phyloP scores from a whole-genome alignment of 2,113 vertebrate species.

The Thomomys bottae region DNA sequence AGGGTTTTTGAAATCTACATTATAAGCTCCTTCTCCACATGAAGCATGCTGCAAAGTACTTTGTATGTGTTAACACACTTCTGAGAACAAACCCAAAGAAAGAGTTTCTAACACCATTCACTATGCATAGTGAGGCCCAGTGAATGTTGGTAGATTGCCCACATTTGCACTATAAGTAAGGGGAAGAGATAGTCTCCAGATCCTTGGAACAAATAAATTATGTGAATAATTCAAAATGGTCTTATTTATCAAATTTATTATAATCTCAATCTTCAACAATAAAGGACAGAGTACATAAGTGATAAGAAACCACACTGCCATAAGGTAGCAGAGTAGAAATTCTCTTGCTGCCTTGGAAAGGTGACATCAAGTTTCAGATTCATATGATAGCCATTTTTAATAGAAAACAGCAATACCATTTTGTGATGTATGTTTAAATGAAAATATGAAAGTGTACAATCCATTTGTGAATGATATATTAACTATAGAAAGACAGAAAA shows the following conservation, averaged over 20 bases:
- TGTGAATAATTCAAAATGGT: background rate
- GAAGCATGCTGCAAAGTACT: background rate
- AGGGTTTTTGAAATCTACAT: background rate
- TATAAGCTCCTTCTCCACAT: background rate
- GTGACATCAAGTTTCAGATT: background rate
- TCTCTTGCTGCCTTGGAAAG: background rate
- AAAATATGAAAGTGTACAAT: background rate
- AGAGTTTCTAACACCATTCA: background rate
- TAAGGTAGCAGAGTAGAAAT: background rate
- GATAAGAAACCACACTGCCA: background rate
- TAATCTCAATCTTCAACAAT: background rate
- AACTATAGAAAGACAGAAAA: background rate
- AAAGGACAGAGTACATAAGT: background rate
- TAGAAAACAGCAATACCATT: background rate
- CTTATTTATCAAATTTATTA: background rate
- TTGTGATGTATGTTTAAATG: background rate
- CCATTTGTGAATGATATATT: background rate
- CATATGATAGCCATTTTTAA: background rate
- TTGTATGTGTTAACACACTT: background rate
- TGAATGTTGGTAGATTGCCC: background rate
- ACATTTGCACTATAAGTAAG: background rate
- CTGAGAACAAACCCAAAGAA: background rate
- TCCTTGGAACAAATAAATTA: background rate
- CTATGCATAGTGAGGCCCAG: background rate
- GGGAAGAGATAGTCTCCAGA: background rate